Evolutionary conservation across 2,888 invertebrate species (phyloP).

Genomic region (Orthosia incerta): DNA sequence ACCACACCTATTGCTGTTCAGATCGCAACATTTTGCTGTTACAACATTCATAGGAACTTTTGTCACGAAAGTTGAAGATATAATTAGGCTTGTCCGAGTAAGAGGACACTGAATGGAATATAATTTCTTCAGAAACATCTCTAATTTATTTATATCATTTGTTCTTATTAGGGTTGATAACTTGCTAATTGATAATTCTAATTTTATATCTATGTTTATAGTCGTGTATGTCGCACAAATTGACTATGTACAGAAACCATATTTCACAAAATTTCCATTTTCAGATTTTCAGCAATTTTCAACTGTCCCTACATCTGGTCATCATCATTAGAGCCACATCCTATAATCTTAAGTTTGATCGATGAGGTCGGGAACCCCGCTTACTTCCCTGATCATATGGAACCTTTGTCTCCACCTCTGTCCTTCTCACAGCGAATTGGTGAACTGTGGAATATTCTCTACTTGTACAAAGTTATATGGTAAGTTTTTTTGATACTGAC

Average conservation of each 20-base stretch:
- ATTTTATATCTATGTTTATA: neutral
- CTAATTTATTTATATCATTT: too few relatives aligned
- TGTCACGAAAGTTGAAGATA: neutral
- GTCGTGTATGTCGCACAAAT: neutral
- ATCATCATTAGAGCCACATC: constrained; percentile 73
- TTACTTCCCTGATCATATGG: constrained; percentile 70
- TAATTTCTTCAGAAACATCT: too few relatives aligned
- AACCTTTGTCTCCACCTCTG: constrained; percentile 64
- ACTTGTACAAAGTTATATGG: constrained; percentile 45
- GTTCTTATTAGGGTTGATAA: too few relatives aligned
- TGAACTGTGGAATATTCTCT: constrained; percentile 61
- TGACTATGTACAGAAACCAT: too few relatives aligned
- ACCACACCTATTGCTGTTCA: neutral
- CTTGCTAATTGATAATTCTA: too few relatives aligned
- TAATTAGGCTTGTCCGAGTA: too few relatives aligned
- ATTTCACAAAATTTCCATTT: constrained; percentile 3
- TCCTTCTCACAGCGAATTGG: constrained; percentile 66
- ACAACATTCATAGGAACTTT: neutral
- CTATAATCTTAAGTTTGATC: constrained; percentile 67
- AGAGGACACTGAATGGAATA: too few relatives aligned
- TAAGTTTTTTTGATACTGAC: constrained; percentile 15
- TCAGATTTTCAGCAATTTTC: constrained; percentile 61
- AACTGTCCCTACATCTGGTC: constrained; percentile 72
- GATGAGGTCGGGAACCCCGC: constrained; percentile 77
- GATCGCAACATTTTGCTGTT: neutral